Percentiles rank a stretch among this genome's conserved stretches.
Conservation (phyloP, 2,797 vertebrate genomes). For the Cyprinodon diabolis region DNA sequence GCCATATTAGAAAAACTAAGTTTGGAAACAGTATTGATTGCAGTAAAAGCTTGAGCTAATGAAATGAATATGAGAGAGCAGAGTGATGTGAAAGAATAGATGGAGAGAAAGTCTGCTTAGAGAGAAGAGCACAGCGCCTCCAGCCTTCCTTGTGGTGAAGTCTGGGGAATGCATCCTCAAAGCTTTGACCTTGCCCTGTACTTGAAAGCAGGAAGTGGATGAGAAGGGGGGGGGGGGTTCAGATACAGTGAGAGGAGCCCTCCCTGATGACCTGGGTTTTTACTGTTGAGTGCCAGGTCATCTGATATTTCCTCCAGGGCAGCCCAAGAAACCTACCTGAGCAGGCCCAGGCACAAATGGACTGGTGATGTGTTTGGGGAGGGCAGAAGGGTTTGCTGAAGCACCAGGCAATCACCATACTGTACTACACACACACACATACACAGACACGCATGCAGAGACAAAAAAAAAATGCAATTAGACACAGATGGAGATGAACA, state of each 20-base stretch:
- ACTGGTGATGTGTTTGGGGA: constrained; percentile 52
- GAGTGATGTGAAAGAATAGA: constrained; percentile 67
- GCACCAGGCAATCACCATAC: constrained; percentile 69
- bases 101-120: constrained; percentile 50
- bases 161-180: constrained; percentile 76
- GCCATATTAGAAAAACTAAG: constrained; percentile 70
- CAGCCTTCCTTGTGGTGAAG: constrained; percentile 73
- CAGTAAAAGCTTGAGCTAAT: constrained; percentile 75
- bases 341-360: constrained; percentile 76
- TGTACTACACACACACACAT: constrained; percentile 49
- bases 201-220: constrained; percentile 82
- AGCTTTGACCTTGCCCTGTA: constrained; percentile 82
- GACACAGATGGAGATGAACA: constrained; percentile 69
- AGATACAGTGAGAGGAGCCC: constrained; percentile 71
- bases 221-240: constrained; percentile 54
- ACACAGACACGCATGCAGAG: constrained; percentile 42
- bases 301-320: constrained; percentile 86
- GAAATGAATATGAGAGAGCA: constrained; percentile 75
- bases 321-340: constrained; percentile 80
- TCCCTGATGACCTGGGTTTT: constrained; percentile 76
- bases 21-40: constrained; percentile 78
- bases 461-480: constrained; percentile 76
- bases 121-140: constrained; percentile 70
- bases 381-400: constrained; percentile 31
- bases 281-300: constrained; percentile 78